phyloP scores from a whole-genome alignment of 2,113 vertebrate species.

The Cercopithecus mona region DNA sequence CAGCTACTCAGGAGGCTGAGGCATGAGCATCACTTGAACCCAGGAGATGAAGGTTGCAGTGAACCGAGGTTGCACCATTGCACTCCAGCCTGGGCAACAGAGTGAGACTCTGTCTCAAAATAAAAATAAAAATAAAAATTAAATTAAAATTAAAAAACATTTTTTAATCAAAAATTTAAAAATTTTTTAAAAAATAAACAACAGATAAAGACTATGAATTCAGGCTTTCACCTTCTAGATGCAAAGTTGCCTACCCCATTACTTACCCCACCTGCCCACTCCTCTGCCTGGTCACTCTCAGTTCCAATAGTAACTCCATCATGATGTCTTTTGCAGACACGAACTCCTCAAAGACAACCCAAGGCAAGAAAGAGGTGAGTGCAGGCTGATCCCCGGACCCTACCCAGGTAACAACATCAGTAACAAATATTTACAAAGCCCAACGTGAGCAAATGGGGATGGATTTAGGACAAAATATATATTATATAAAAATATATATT shows the following conservation, averaged over 20 bases:
- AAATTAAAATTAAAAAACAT: too few relatives aligned
- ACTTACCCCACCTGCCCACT: neutral
- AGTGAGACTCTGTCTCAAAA: too few relatives aligned
- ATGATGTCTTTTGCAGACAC: constrained; percentile 19
- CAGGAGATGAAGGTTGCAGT: too few relatives aligned
- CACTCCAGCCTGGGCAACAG: too few relatives aligned
- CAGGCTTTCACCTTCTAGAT: neutral
- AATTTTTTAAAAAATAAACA: neutral
- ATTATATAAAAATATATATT: neutral
- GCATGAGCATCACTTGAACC: too few relatives aligned
- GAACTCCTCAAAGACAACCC: neutral
- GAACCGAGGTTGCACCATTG: too few relatives aligned
- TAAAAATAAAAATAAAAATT: too few relatives aligned
- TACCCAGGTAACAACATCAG: neutral
- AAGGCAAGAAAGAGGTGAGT: constrained; percentile 27
- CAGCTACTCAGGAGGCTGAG: too few relatives aligned
- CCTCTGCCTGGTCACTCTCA: neutral
- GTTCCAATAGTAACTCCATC: neutral
- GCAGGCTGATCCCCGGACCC: neutral
- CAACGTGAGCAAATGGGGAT: neutral
- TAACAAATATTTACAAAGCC: neutral
- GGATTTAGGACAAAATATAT: neutral
- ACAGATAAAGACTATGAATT: neutral
- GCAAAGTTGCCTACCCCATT: neutral
- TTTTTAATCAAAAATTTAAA: too few relatives aligned